Evolutionary conservation across 2,888 invertebrate genomes (phyloP), one percentile per base, ranked within the genome.

Genomic region (Phortica magna): DNA sequence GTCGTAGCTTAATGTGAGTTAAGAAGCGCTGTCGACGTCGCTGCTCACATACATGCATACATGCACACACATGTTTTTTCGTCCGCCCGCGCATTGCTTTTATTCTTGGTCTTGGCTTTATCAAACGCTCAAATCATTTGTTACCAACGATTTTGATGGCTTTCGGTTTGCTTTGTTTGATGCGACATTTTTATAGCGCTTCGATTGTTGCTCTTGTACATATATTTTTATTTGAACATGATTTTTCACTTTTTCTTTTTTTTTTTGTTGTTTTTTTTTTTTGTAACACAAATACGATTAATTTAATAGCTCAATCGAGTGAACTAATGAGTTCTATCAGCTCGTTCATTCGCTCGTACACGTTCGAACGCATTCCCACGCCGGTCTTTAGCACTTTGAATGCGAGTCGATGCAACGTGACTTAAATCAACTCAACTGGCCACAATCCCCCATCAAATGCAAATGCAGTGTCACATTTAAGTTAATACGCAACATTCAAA

Each of bases 391-490:
- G 41, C 57, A 72, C 72, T 59, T 73, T 17, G 57, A 57, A 31
- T 72, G 59, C 67, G 14, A 19, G 19, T 22, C 22, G 61, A 9
- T 61, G 61, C 61, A 42, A 67, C n/a, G 6, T n/a, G 67, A 67
- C n/a, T 59, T n/a, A 59, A 59, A 17, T 19, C 48, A 48, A 48
- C 10, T 48, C 48, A 14, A 48, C 68, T 42, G 59, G 39, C 68
- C 59, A 19, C 79, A 79, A 82, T 82, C 82, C 82, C 77, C 81
- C 31, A 31, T 31, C 31, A 31, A 31, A 31, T 31, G 82, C 82
- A 77, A 79, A 80, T 81, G 80, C 82, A 86, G 83, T 89, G 90
- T 89, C 89, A 88, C 84, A 88, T 89, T 85, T 84, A 83, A 85
- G 80, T 83, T 84, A 82, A 83, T 82, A 80, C 83, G 86, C 84